A percentile compares a stretch with the other conserved stretches of the same genome.
phyloP scores from a whole-genome alignment of 2,113 vertebrate genomes.

The Rhea pennata region DNA sequence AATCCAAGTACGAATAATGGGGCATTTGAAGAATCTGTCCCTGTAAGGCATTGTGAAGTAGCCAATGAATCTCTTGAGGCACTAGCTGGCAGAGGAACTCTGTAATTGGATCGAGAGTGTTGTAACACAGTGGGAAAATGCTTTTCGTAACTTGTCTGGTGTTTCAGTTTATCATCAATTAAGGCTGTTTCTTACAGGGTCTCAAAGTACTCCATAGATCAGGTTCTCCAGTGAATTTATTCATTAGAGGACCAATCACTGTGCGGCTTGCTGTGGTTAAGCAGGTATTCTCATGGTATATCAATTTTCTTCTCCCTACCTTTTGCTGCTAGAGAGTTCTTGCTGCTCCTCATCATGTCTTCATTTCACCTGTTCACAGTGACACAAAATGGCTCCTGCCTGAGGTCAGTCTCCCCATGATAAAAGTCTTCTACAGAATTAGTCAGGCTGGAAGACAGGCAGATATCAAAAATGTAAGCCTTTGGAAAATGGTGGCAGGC shows the following conservation, averaged over 20 bases:
- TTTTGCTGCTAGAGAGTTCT: constrained; percentile 23
- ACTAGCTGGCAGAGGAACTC: not conserved
- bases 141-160: not conserved
- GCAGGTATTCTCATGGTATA: not conserved
- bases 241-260: constrained; percentile 17
- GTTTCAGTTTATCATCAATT: constrained; percentile 47
- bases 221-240: not conserved
- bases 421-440: constrained; percentile 42
- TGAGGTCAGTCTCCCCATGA: constrained; percentile 48
- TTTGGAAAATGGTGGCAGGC: constrained; percentile 28
- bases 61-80: not conserved
- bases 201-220: not conserved
- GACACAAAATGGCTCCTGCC: constrained; percentile 56
- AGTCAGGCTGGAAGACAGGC: constrained; percentile 52
- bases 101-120: constrained; percentile 11
- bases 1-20: not conserved
- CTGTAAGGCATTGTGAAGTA: not conserved
- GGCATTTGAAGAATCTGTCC: not conserved
- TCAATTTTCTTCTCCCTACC: constrained; percentile 24
- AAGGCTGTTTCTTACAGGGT: not conserved
- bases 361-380: constrained; percentile 31
- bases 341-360: not conserved
- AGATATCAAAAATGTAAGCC: constrained; percentile 13
- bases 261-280: not conserved
- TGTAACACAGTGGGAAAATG: constrained; percentile 21